These are phyloP conservation scores for Chamaea fasciata DNA, from an alignment of 2,113 vertebrate species.

Conservation along the genomic window DNA sequence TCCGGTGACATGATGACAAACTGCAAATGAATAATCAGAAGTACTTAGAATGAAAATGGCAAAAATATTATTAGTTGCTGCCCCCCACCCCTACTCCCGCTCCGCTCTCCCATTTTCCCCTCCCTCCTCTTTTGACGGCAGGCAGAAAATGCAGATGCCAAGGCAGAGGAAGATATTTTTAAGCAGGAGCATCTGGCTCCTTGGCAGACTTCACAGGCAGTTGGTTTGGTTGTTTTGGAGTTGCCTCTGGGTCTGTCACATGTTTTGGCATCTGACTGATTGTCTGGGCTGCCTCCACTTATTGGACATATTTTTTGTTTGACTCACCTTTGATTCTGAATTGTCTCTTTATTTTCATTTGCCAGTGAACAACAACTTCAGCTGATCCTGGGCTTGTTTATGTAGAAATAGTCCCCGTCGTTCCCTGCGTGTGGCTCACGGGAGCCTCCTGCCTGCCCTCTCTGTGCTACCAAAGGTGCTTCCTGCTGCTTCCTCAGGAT, in stretches of 20 bases:
- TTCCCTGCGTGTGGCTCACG: not conserved
- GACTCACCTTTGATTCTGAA: constrained; percentile 66
- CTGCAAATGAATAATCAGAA: constrained; percentile 52
- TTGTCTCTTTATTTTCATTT: constrained; percentile 54
- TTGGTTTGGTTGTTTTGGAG: constrained; percentile 75
- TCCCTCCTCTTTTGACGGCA: constrained; percentile 63
- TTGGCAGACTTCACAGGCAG: constrained; percentile 76
- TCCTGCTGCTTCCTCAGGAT: constrained; percentile 11
- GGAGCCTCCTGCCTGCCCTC: constrained; percentile 15
- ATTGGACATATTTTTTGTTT: constrained; percentile 68
- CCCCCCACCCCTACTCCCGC: not conserved
- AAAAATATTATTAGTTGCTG: constrained; percentile 51
- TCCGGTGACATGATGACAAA: constrained; percentile 30
- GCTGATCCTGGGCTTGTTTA: constrained; percentile 23
- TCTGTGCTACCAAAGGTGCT: not conserved
- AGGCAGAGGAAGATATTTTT: constrained; percentile 80
- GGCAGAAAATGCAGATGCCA: constrained; percentile 73
- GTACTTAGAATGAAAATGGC: constrained; percentile 48
- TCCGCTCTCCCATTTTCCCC: not conserved
- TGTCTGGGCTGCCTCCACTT: constrained; percentile 66
- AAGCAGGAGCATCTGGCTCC: constrained; percentile 80
- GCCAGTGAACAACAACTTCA: constrained; percentile 52
- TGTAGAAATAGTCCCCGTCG: constrained; percentile 12
- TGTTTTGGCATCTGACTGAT: constrained; percentile 75
- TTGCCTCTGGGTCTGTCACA: constrained; percentile 78